These are phyloP conservation scores for Drosophila aldrichi DNA, from an alignment of 2,888 invertebrate genomes.

Conservation along the genomic window DNA sequence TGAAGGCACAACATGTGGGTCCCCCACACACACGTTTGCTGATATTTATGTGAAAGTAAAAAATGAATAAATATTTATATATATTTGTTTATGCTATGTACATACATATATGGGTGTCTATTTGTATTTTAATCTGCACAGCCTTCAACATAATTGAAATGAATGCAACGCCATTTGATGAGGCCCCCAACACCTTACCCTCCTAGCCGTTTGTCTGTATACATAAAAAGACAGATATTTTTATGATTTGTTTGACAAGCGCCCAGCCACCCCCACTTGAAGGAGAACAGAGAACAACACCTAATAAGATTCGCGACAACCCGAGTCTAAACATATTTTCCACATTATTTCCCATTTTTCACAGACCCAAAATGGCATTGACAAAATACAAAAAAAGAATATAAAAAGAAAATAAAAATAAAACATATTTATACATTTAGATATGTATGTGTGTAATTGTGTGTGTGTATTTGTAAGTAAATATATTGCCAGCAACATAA, in stretches of 20 bases:
- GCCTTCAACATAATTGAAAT: slow-evolving; percentile 69
- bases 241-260: slow-evolving; percentile 77
- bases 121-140: slow-evolving; percentile 65
- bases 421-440: slow-evolving; percentile 7
- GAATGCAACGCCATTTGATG: slow-evolving; percentile 63
- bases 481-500: slow-evolving; percentile 56
- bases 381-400: slow-evolving; percentile 41
- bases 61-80: slow-evolving; percentile 15
- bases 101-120: neutral
- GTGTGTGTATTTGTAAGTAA: slow-evolving; percentile 31
- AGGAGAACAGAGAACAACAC: slow-evolving; percentile 9
- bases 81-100: slow-evolving; percentile 1
- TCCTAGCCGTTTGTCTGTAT: neutral
- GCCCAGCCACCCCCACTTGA: neutral
- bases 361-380: slow-evolving; percentile 47
- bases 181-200: slow-evolving; percentile 1
- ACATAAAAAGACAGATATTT: slow-evolving; percentile 51
- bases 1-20: slow-evolving; percentile 46
- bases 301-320: slow-evolving; percentile 30
- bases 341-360: slow-evolving; percentile 43
- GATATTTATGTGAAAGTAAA: slow-evolving; percentile 21
- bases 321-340: slow-evolving; percentile 43
- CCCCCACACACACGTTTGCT: neutral
- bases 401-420: slow-evolving; percentile 23
- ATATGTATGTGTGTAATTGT: slow-evolving; percentile 29